Evolutionary conservation across 2,888 invertebrate species (phyloP).

Genomic region (Aspidapion aeneum): DNA sequence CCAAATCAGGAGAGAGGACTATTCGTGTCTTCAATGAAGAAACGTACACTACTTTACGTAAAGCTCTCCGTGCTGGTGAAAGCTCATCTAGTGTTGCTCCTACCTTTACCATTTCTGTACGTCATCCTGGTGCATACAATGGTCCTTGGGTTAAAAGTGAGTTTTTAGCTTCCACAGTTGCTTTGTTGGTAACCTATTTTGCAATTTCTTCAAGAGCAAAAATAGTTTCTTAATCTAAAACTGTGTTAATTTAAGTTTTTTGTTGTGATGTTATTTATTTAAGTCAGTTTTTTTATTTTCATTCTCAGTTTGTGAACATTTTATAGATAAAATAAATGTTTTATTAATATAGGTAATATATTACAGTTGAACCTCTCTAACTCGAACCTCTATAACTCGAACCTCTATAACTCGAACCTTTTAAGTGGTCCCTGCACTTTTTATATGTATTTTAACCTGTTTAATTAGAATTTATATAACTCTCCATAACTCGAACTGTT

Average conservation of each 20-base stretch:
- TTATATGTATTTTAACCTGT: too few species aligned
- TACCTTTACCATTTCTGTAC: constrained; percentile 66
- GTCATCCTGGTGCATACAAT: constrained; percentile 78
- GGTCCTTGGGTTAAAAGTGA: constrained; percentile 94
- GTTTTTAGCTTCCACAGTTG: constrained; percentile 76
- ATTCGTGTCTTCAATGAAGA: constrained; percentile 90
- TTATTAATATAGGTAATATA: too few species aligned
- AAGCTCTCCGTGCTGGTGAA: constrained; percentile 73
- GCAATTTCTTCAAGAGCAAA: constrained; percentile 83
- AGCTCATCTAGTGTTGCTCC: constrained; percentile 63
- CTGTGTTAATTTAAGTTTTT: not conserved
- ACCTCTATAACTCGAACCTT: too few species aligned
- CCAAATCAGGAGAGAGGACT: constrained; percentile 75
- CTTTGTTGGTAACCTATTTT: constrained; percentile 78
- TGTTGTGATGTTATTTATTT: not conserved
- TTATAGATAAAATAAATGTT: too few species aligned
- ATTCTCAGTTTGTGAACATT: too few species aligned
- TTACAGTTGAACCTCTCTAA: too few species aligned
- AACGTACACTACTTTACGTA: constrained; percentile 81
- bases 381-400: too few species aligned
- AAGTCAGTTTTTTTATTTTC: too few species aligned
- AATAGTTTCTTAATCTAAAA: constrained; percentile 51
- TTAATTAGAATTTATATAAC: too few species aligned
- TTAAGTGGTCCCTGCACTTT: too few species aligned
- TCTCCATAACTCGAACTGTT: too few species aligned